Evolutionary conservation across 1,140 invertebrate species (phyloP), one percentile per base, ranked within the genome.

Genomic region (Catajapyx aquilonaris): DNA sequence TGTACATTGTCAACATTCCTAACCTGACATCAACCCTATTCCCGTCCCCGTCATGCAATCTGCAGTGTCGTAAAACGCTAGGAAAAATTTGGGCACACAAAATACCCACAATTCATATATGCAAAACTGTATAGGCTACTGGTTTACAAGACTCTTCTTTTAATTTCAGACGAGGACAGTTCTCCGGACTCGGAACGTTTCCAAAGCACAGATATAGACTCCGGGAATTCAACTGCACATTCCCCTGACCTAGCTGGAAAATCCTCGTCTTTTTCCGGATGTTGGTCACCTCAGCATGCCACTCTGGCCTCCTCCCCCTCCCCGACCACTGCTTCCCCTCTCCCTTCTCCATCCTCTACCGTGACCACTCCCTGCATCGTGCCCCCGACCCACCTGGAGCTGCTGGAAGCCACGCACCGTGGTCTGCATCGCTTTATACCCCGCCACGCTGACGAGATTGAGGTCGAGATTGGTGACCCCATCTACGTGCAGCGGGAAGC

Each of bases 401-500:
- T 87, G 58, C 58, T 87, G n/a, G 86, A 90, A 61, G 83, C 87
- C 1, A 95, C 90, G 2, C 91, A 97, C 53, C 65, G 91, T 45
- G 87, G 85, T 4, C 64, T 95, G 51, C 87, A 95, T 56, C 88
- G 90, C 55, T 97, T 97, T 52, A 70, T 94, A 44, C 86, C 90
- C 0, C 62, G 90, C 36, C 91, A 96, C 59, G 71, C 76, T 22
- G 91, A 95, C 53, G 90, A 97, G 61, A 78, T 96, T 35, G 83
- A 90, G 53, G 68, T 96, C 9, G 90, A 96, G 62, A 93, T 96
- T 35, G 93, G 93, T 4, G 93, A 97, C 59, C 86, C 90, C 4
- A 75, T 97, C 45, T 94, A 95, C 52, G 86, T 97, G 41, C 81
- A 91, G 49, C 86, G 87, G 53, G 87, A 95, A 56, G 85, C 78